phyloP scores from a whole-genome alignment of 2,888 invertebrate species.

The Suillia variegata region DNA sequence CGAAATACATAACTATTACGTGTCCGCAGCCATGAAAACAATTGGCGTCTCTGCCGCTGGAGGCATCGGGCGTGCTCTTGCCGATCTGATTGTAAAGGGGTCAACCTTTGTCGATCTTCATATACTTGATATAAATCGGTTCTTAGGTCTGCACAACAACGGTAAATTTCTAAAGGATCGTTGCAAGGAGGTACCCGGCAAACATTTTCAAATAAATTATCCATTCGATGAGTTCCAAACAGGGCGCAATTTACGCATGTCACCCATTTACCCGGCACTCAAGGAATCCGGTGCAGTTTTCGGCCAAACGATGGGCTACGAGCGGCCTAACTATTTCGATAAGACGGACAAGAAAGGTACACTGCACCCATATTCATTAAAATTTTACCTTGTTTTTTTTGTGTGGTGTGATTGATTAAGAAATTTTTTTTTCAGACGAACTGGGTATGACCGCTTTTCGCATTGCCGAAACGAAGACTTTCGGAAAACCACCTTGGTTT shows the following conservation, averaged over 20 bases:
- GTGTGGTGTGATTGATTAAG: too few relatives aligned
- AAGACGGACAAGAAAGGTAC: conserved; percentile 62
- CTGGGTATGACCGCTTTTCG: conserved; percentile 61
- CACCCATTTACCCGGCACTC: conserved; percentile 91
- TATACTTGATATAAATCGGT: conserved; percentile 86
- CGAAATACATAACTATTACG: conserved; percentile 87
- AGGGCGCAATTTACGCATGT: conserved; percentile 88
- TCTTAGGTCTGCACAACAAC: conserved; percentile 93
- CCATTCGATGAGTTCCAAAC: conserved; percentile 86
- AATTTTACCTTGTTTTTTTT: conserved; percentile 30
- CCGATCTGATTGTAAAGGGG: conserved; percentile 84
- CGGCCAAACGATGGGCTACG: conserved; percentile 97
- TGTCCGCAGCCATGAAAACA: conserved; percentile 96
- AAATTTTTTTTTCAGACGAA: conserved; percentile 45
- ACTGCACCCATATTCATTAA: too few relatives aligned
- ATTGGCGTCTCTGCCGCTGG: conserved; percentile 95
- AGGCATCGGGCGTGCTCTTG: conserved; percentile 89
- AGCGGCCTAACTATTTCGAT: conserved; percentile 92
- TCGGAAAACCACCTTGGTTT: conserved; percentile 93
- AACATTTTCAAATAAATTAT: conserved; percentile 80
- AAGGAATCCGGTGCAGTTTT: conserved; percentile 92
- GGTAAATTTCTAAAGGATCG: conserved; percentile 88
- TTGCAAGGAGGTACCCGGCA: conserved; percentile 89
- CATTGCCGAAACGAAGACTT: conserved; percentile 81
- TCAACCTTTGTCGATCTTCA: conserved; percentile 84